A percentile compares a stretch with the other conserved stretches of the same genome.
Conservation (phyloP, 1,140 invertebrate species). For the Dendroctonus valens region DNA sequence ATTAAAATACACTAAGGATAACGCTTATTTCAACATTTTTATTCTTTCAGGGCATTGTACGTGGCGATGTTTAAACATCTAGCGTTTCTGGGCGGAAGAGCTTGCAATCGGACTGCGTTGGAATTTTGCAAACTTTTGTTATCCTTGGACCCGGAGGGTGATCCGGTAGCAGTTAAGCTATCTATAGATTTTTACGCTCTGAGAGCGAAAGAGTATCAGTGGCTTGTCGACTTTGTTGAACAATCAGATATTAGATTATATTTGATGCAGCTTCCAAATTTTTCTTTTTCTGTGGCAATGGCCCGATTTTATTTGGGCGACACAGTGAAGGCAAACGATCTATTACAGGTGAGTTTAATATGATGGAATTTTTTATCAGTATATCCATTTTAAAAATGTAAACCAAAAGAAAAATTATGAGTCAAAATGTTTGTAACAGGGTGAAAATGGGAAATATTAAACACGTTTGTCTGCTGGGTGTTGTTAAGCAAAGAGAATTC, state of each 20-base stretch:
- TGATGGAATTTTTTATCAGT: not conserved
- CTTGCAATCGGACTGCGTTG: constrained; percentile 76
- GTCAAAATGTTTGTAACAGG: too few relatives aligned
- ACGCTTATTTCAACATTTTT: constrained; percentile 24
- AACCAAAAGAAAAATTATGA: not conserved
- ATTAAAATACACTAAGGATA: not conserved
- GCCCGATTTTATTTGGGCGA: constrained; percentile 65
- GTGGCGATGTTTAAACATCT: constrained; percentile 85
- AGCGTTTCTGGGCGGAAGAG: constrained; percentile 74
- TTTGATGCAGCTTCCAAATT: constrained; percentile 81
- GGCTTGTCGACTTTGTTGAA: constrained; percentile 71
- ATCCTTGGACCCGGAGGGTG: constrained; percentile 77
- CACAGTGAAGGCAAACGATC: constrained; percentile 58
- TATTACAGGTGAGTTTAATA: constrained; percentile 39
- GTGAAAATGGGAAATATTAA: too few relatives aligned
- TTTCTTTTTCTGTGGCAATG: constrained; percentile 80
- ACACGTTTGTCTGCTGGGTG: too few relatives aligned
- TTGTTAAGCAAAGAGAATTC: too few relatives aligned
- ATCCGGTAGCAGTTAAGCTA: constrained; percentile 80
- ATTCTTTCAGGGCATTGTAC: constrained; percentile 68
- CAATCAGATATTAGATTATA: constrained; percentile 68
- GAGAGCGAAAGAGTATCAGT: constrained; percentile 76
- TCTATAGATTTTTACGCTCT: constrained; percentile 88
- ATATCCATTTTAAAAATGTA: not conserved
- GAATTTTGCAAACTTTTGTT: constrained; percentile 76